These are phyloP conservation scores for Myotis vivesi DNA, from an alignment of 2,797 vertebrate genomes.

Conservation along the genomic window DNA sequence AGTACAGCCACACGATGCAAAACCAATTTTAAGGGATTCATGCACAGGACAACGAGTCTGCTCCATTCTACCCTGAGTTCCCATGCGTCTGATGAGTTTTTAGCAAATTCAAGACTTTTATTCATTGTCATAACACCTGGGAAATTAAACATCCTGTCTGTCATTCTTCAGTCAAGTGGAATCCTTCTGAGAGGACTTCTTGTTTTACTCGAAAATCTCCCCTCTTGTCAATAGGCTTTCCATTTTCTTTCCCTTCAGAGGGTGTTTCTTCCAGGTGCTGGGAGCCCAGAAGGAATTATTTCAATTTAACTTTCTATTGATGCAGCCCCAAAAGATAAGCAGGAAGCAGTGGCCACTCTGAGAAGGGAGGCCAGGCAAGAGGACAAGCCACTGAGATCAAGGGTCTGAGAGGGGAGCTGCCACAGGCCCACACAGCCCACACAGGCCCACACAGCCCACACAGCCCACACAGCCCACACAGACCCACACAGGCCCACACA, in stretches of 20 bases:
- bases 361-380: neutral
- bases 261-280: conserved; percentile 36
- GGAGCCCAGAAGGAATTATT: conserved; percentile 15
- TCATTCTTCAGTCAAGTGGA: neutral
- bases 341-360: neutral
- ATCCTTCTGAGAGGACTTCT: neutral
- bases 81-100: neutral
- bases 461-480: too few species aligned
- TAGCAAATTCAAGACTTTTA: conserved; percentile 4
- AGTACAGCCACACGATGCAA: neutral
- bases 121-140: neutral
- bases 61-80: neutral
- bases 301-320: neutral
- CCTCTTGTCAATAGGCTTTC: conserved; percentile 8
- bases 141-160: conserved; percentile 31
- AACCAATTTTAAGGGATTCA: neutral
- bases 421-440: too few species aligned
- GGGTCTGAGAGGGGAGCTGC: neutral
- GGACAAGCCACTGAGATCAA: neutral
- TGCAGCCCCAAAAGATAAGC: neutral
- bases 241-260: conserved; percentile 16
- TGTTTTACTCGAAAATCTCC: conserved; percentile 40
- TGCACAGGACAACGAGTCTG: neutral
- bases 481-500: too few species aligned
- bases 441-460: too few species aligned